A percentile compares a stretch with the other conserved stretches of the same genome.
Conservation (phyloP, 2,113 vertebrate species). For the Choloepus hoffmanni region DNA sequence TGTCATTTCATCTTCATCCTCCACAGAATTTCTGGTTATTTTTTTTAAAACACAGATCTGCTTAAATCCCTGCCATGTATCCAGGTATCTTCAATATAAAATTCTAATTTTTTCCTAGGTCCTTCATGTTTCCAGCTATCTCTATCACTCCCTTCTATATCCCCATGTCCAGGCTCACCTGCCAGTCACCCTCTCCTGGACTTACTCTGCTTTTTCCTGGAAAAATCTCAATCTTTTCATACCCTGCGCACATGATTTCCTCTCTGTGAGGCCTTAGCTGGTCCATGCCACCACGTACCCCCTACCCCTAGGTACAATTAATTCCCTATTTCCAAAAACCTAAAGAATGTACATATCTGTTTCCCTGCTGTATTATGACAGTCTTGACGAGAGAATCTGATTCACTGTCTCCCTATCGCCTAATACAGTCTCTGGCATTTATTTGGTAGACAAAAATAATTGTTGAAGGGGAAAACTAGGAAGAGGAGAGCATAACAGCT, state of each 20-base stretch:
- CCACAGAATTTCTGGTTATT: background rate
- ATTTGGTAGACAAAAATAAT: background rate
- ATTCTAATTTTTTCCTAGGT: background rate
- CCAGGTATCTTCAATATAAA: background rate
- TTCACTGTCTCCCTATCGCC: background rate
- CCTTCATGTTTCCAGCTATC: background rate
- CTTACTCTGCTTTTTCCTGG: background rate
- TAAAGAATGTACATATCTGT: background rate
- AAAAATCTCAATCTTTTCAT: background rate
- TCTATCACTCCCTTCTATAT: background rate
- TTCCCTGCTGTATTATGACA: background rate
- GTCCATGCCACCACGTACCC: too few species aligned
- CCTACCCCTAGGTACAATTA: background rate
- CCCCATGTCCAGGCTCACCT: background rate
- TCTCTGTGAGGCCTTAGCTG: background rate
- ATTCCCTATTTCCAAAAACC: background rate
- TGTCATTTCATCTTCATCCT: background rate
- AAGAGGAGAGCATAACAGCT: slow-evolving; percentile 21
- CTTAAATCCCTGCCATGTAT: background rate
- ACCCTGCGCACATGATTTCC: background rate
- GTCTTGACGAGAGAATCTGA: slow-evolving; percentile 28
- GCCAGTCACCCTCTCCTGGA: background rate
- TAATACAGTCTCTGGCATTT: background rate
- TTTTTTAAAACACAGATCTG: background rate
- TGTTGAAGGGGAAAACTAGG: background rate